Base-by-base conservation (phyloP, 2,797 vertebrate species). In the Tapirus indicus region DNA sequence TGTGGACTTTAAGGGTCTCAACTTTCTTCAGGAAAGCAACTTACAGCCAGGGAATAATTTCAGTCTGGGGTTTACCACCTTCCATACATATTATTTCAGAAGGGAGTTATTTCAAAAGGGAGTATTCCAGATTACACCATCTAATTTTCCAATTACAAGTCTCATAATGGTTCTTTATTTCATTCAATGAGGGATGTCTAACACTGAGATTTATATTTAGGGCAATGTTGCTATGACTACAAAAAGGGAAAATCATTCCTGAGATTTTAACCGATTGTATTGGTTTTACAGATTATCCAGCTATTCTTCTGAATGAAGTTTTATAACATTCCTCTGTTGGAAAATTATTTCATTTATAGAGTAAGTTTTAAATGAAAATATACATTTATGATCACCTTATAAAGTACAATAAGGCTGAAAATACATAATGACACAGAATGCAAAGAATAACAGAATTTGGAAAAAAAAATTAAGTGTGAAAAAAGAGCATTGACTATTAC, bases 51-150 rank as follows among this genome's bases (percentile, higher is more conserved):
- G 49, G 80, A 98, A 18, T 12, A 80, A 85, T 2, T 72, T 7
- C 72, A 62, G 21, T 77, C 87, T 94, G 16, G 16, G 49, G 35
- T 86, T 82, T 85, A 82, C 49, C 72, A 83, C 71, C 95, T 83
- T 95, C 68, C 29, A 58, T 14, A 74, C 32, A 38, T 32, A 82
- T 71, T 71, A 96, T 95, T 78, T 56, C 83, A 74, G 92, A 97
- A 95, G 84, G 84, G 77, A 95, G 85, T 91, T 90, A 58, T 44
- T 78, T 56, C 83, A 74, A 94, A 97, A 95, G 87, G 84, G 80
- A 95, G 82, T 91, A 90, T 83, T 97, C 82, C 72, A 78, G 82
- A 97, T 91, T 86, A 85, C 62, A 97, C 49, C 97, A 98, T 49
- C 64, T 74, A 96, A 94, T 96, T 97, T 96, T 95, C 95, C 95